Conservation (phyloP, 2,113 vertebrate species). For the Nothoprocta perdicaria region DNA sequence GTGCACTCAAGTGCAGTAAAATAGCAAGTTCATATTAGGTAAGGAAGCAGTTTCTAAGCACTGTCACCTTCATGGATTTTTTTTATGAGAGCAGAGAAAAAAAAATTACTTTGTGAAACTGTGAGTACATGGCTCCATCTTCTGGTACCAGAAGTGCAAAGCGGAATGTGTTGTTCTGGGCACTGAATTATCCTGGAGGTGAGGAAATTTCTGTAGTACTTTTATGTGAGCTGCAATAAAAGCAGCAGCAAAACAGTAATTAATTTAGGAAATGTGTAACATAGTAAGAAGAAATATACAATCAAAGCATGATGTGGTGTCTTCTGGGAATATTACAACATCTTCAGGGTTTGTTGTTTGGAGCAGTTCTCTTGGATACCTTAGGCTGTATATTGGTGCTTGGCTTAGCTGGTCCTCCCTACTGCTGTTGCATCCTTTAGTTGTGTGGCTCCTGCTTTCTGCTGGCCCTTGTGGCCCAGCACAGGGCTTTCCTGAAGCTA, state of each 20-base stretch:
- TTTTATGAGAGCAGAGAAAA: fast-evolving
- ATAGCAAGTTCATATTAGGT: slow-evolving; percentile 46
- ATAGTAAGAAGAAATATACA: neutral
- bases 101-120: neutral
- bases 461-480: neutral
- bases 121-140: slow-evolving; percentile 60
- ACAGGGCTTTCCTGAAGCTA: neutral
- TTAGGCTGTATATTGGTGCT: neutral
- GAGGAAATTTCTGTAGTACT: neutral
- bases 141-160: slow-evolving; percentile 3
- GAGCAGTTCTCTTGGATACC: neutral
- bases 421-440: neutral
- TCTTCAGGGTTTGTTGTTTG: neutral
- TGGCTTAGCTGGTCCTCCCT: neutral
- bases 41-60: slow-evolving; percentile 15
- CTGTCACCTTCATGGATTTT: neutral
- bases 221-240: neutral
- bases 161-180: neutral
- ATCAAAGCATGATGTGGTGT: neutral
- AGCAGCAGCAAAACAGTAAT: neutral
- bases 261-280: neutral
- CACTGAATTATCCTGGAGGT: neutral
- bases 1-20: neutral
- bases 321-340: neutral
- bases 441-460: neutral